Evolutionary conservation across 1,140 invertebrate genomes (phyloP).

Genomic region (Galleria mellonella): DNA sequence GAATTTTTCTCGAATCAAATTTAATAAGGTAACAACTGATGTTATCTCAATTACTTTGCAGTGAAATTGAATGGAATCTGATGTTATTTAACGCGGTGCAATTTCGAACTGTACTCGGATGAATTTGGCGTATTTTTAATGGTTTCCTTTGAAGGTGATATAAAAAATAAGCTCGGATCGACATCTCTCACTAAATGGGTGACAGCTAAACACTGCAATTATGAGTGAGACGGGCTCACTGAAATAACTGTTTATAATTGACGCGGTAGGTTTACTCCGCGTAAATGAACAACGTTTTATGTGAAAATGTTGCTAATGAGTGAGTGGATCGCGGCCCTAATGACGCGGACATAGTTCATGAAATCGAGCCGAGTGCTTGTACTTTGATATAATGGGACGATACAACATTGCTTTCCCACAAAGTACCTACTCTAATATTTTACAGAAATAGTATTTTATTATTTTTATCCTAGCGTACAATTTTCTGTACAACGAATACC

Average conservation of each 20-base stretch:
- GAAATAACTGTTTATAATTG: conserved; percentile 58
- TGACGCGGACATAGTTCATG: conserved; percentile 50
- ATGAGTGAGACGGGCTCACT: conserved; percentile 32
- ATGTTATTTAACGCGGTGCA: conserved; percentile 19
- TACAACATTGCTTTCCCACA: conserved; percentile 9
- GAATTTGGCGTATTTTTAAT: conserved; percentile 12
- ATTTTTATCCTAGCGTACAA: too few relatives aligned
- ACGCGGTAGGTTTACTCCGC: conserved; percentile 31
- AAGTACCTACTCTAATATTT: neutral
- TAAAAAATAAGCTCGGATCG: conserved; percentile 26
- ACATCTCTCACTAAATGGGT: conserved; percentile 39
- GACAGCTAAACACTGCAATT: conserved; percentile 48
- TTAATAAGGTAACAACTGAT: conserved; percentile 51
- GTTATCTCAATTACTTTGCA: conserved; percentile 36
- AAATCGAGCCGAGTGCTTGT: conserved; percentile 36
- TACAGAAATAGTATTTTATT: too few relatives aligned
- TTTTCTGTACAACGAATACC: too few relatives aligned
- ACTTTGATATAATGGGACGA: conserved; percentile 9
- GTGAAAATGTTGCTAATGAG: conserved; percentile 59
- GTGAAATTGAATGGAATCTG: conserved; percentile 31
- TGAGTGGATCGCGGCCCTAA: conserved; percentile 38
- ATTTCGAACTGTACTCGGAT: conserved; percentile 17
- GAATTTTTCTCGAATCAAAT: conserved; percentile 54
- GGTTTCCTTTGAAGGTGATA: conserved; percentile 10
- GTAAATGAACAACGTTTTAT: conserved; percentile 47